Conservation (phyloP, 2,797 vertebrate genomes). For the Scomberomorus guttatus region DNA sequence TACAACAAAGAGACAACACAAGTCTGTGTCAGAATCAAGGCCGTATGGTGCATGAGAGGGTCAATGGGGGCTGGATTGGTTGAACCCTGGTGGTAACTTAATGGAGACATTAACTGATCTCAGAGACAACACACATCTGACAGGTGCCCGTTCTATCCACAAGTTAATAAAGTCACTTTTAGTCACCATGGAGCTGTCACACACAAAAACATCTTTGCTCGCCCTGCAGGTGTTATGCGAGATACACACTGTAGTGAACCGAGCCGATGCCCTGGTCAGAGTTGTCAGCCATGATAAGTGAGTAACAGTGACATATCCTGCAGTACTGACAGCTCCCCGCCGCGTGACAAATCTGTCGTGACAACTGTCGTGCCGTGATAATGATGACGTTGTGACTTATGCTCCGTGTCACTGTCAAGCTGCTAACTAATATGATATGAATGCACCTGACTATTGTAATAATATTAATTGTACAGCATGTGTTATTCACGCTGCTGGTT, state of each 20-base stretch:
- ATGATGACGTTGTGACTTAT: constrained; percentile 70
- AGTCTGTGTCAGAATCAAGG: background rate
- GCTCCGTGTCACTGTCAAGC: constrained; percentile 64
- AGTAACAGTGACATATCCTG: constrained; percentile 62
- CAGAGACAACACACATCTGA: constrained; percentile 19
- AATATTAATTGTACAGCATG: constrained; percentile 11
- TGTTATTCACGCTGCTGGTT: background rate
- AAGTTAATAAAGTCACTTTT: constrained; percentile 50
- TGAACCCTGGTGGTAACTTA: background rate
- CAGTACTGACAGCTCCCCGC: constrained; percentile 61
- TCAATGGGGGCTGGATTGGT: background rate
- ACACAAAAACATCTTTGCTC: constrained; percentile 9
- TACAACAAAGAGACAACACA: background rate
- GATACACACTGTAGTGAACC: constrained; percentile 27
- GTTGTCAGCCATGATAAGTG: constrained; percentile 73
- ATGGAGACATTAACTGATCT: constrained; percentile 7
- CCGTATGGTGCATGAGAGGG: background rate
- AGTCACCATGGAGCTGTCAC: constrained; percentile 32
- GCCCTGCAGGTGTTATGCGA: constrained; percentile 18
- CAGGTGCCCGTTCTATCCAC: constrained; percentile 24
- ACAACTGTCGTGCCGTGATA: constrained; percentile 64
- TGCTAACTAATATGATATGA: constrained; percentile 34
- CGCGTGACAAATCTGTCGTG: constrained; percentile 71
- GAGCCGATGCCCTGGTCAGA: constrained; percentile 62
- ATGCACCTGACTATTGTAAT: constrained; percentile 46